These are phyloP conservation scores for Hyperoplus lanceolatus DNA, from an alignment of 2,797 vertebrate genomes.

Conservation along the genomic window DNA sequence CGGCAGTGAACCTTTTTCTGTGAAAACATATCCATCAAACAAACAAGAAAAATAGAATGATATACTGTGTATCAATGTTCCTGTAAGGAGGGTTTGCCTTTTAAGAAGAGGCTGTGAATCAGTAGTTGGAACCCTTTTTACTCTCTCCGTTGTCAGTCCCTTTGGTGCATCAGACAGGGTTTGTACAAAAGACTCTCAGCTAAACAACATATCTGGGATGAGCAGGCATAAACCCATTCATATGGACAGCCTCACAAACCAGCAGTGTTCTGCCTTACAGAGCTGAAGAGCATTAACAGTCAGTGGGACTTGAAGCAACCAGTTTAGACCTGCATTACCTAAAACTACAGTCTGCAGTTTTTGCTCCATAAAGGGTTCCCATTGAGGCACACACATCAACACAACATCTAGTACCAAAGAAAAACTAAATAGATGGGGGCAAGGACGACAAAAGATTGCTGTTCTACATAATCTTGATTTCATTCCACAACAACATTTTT, in stretches of 20 bases:
- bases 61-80: not conserved
- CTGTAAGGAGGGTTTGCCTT: conserved; percentile 31
- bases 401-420: not conserved
- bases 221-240: conserved; percentile 54
- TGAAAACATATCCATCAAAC: not conserved
- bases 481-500: not conserved
- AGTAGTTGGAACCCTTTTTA: conserved; percentile 30
- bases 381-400: not conserved
- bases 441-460: not conserved
- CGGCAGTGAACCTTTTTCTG: not conserved
- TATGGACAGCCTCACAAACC: conserved; percentile 29
- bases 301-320: conserved; percentile 1
- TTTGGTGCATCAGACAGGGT: conserved; percentile 49
- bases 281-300: conserved; percentile 6
- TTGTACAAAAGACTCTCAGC: conserved; percentile 58
- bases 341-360: not conserved
- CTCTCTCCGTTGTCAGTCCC: conserved; percentile 39
- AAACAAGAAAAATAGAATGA: not conserved
- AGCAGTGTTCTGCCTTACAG: conserved; percentile 5
- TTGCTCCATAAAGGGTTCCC: not conserved
- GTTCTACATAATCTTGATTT: not conserved
- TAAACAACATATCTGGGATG: conserved; percentile 60
- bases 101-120: conserved; percentile 22
- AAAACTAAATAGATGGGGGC: not conserved
- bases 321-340: conserved; percentile 11